A percentile compares a stretch with the other conserved stretches of the same genome.
Conservation (phyloP, 2,797 vertebrate genomes). For the Sitta carolinensis region DNA sequence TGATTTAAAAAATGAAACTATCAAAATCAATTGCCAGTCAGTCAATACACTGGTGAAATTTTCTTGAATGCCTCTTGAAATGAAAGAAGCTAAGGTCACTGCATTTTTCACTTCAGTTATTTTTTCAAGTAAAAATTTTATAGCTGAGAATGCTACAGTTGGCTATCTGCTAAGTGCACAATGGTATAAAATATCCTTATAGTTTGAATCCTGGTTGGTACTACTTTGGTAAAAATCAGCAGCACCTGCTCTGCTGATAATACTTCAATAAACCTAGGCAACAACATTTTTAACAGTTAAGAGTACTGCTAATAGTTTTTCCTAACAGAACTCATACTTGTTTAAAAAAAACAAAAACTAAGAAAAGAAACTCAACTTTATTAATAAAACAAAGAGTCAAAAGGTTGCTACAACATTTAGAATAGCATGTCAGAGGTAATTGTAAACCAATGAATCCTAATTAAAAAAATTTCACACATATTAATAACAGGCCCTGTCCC, state of each 20-base stretch:
- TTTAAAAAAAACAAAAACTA: background rate
- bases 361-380: constrained; percentile 28
- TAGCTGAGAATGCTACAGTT: background rate
- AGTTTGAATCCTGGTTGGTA: background rate
- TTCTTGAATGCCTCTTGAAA: background rate
- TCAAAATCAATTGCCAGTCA: background rate
- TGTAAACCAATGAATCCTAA: constrained; percentile 40
- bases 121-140: background rate
- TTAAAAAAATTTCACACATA: background rate
- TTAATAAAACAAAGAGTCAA: constrained; percentile 43
- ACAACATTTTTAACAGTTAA: background rate
- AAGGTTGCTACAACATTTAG: background rate
- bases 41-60: background rate
- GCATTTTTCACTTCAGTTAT: background rate
- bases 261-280: background rate
- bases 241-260: background rate
- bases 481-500: background rate
- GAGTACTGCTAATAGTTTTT: background rate
- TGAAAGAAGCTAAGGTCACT: background rate
- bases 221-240: background rate
- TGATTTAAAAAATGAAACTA: background rate
- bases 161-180: background rate
- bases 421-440: background rate
- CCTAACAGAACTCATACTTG: background rate
- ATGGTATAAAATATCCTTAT: background rate